Conservation (phyloP, 23 tunicate genomes). For the Diplosoma virens region DNA sequence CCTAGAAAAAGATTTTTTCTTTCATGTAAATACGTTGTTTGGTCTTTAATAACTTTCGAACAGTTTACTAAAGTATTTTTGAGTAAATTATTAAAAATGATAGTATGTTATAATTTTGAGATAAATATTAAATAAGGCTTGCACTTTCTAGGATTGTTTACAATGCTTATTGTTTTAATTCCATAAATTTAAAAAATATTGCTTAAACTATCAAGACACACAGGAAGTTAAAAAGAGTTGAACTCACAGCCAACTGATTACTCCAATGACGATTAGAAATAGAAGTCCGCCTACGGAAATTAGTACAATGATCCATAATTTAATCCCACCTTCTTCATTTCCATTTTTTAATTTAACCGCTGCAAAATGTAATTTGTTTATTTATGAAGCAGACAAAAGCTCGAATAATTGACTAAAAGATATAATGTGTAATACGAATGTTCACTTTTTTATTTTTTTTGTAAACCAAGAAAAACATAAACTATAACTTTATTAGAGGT, state of each 20-base stretch:
- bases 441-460: not conserved
- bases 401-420: not conserved
- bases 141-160: not conserved
- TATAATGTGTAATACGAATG: not conserved
- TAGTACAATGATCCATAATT: constrained; percentile 7
- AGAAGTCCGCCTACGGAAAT: constrained; percentile 14
- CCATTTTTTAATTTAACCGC: not conserved
- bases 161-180: too few relatives aligned
- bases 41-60: too few relatives aligned
- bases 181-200: too few relatives aligned
- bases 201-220: not conserved
- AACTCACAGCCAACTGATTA: constrained; percentile 10
- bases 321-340: not conserved
- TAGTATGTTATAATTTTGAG: too few relatives aligned
- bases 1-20: too few relatives aligned
- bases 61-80: too few relatives aligned
- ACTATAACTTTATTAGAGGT: too few relatives aligned
- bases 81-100: too few relatives aligned
- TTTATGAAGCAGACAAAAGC: not conserved
- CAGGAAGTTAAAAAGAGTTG: too few relatives aligned
- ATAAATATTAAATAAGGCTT: too few relatives aligned
- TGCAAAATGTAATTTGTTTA: not conserved
- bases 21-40: too few relatives aligned
- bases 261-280: not conserved
- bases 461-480: too few relatives aligned